Base-by-base conservation (phyloP, 2,113 vertebrate genomes). In the Procapra przewalskii region DNA sequence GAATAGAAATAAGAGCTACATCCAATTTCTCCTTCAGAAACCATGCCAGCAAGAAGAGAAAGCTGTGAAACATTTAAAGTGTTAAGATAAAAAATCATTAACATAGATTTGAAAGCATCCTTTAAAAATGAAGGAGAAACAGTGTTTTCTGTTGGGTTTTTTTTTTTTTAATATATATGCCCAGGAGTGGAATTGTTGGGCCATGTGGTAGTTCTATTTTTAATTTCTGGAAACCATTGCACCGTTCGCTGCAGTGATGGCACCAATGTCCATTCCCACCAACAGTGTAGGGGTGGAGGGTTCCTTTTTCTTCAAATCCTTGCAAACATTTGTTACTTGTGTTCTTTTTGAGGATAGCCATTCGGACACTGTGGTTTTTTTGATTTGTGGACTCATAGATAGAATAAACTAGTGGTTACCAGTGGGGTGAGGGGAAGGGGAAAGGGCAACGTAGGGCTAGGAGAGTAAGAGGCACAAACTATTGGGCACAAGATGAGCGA, bases 41-140 rank as follows among this genome's bases (percentile, higher is more conserved):
- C 60, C 52, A 45, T 23, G 29, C 40, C 71, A 92, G 94, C 75
- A 67, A 57, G 57, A 45, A 67, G 59, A 82, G 9, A 83, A 59
- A 29, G 7, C 82, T 48, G 13, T 48, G 64, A 40, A 67, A 87
- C n/a, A 55, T 36, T 80, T 86, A 0, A 62, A 23, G 9, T 40
- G 17, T 36, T 64, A 64, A 80, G 36, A 80, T 57, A 21, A 43
- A n/a, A 54, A 84, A 54, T 87, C 57, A 79, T 23, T 45, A 87
- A 54, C 36, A 36, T 5, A 95, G 67, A 86, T 86, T 43, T 48
- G 31, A 91, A 87, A 81, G 64, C 57, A 55, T 80, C 31, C 36
- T 87, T 87, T 87, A 55, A 67, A 87, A 80, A 40, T 19, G 23
- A 91, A 64, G 48, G 31, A 67, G 31, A 83, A 75, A 92, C 52